Evolutionary conservation across 1,140 invertebrate genomes (phyloP), one percentile per base, ranked within the genome.

Genomic region (Nephotettix cincticeps): DNA sequence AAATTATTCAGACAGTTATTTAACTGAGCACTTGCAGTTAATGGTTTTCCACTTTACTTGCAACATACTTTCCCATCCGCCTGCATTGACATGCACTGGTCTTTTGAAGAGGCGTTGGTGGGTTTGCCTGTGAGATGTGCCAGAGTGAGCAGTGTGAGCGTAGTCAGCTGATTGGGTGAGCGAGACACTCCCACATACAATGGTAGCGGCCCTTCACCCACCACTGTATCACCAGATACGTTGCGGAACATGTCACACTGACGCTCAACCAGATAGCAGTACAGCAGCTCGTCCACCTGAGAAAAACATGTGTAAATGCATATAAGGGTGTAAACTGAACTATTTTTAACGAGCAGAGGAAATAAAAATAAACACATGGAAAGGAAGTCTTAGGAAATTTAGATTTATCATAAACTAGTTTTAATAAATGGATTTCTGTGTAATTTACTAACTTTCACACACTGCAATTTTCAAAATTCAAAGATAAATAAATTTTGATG

Each of bases 241-340:
- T 71, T 71, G 45, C 80, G 79, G 56, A 94, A 89, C 2, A 93
- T 75, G 0, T 83, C 81, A 78, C 94, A 97, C 61, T 89, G 86
- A 0, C 89, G 84, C 69, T 86, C 89, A 21, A 86, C 79, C 56
- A 96, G 77, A 79, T 93, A 96, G 78, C 94, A 97, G 75, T 90
- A 83, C 1, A 96, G 79, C 75, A 96, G 84, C 76, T 94, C 88
- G 77, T 91, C 83, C 2, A 88, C 81, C 89, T 88, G 70, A 76
- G 81, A 73, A 75, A 69, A 69, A 43, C 14, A 36, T 6, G 32
- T 36, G n/a, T n/a, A n/a, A n/a, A n/a, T n/a, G n/a, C n/a, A n/a
- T n/a, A n/a, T n/a, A n/a, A n/a, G n/a, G n/a, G n/a, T n/a, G n/a
- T n/a, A n/a, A n/a, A n/a, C n/a, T n/a, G n/a, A n/a, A n/a, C n/a